These are phyloP conservation scores for Hyalella azteca DNA, from an alignment of 2,888 invertebrate genomes.

Conservation along the genomic window DNA sequence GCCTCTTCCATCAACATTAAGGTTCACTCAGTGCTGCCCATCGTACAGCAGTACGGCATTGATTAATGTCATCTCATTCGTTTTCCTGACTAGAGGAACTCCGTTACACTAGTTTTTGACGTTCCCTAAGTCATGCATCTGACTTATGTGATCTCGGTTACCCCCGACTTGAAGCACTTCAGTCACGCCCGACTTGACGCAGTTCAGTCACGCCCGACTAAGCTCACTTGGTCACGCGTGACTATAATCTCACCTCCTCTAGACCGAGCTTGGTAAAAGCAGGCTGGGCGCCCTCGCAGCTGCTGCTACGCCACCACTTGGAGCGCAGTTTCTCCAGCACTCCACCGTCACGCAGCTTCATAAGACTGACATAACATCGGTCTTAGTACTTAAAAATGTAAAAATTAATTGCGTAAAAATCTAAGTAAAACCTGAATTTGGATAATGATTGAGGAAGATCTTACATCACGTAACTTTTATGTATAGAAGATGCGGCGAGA, in stretches of 20 bases:
- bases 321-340: constrained; percentile 46
- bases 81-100: background rate
- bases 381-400: too few relatives aligned
- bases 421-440: too few relatives aligned
- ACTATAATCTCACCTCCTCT: constrained; percentile 42
- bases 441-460: too few relatives aligned
- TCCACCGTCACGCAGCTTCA: constrained; percentile 43
- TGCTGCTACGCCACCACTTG: constrained; percentile 44
- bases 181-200: background rate
- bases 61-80: background rate
- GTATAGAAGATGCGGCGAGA: too few relatives aligned
- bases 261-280: constrained; percentile 42
- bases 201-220: background rate
- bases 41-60: background rate
- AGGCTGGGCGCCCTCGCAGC: constrained; percentile 40
- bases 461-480: too few relatives aligned
- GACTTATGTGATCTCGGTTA: background rate
- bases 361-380: constrained; percentile 29
- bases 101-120: background rate
- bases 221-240: background rate
- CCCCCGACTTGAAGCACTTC: background rate
- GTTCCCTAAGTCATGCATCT: background rate
- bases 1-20: too few relatives aligned
- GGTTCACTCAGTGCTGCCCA: background rate
- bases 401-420: too few relatives aligned